Percentiles rank a stretch among this genome's conserved stretches.
These are phyloP conservation scores for Neria commutata DNA, from an alignment of 2,888 invertebrate genomes.

Conservation along the genomic window DNA sequence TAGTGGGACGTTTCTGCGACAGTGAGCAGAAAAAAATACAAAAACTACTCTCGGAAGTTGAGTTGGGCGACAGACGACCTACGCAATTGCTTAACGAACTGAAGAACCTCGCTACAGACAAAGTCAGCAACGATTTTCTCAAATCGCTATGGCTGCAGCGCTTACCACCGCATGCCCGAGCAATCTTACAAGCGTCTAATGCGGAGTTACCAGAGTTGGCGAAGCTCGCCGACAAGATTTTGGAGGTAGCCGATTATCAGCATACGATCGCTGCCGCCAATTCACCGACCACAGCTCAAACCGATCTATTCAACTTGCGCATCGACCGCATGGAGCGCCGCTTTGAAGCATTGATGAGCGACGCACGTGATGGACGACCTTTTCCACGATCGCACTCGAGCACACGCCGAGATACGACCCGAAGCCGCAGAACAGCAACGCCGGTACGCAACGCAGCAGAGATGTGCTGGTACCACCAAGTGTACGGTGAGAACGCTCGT, in stretches of 20 bases:
- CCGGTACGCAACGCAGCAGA: neutral
- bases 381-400: neutral
- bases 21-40: slow-evolving; percentile 29
- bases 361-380: neutral
- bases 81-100: slow-evolving; percentile 31
- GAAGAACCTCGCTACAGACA: slow-evolving; percentile 15
- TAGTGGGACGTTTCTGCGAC: slow-evolving; percentile 29
- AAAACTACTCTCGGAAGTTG: slow-evolving; percentile 25
- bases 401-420: neutral
- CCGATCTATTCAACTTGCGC: neutral
- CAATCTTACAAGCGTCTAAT: slow-evolving; percentile 20
- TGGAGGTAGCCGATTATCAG: slow-evolving; percentile 12
- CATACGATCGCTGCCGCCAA: neutral
- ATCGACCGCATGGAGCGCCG: neutral
- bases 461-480: slow-evolving; percentile 23
- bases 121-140: slow-evolving; percentile 19
- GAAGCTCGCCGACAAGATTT: slow-evolving; percentile 14
- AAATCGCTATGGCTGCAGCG: slow-evolving; percentile 20
- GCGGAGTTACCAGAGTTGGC: slow-evolving; percentile 11
- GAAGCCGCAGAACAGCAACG: neutral
- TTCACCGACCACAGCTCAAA: neutral
- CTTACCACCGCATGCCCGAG: slow-evolving; percentile 11
- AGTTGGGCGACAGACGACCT: slow-evolving; percentile 29
- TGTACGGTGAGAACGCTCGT: slow-evolving; percentile 11
- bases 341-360: neutral